phyloP scores from a whole-genome alignment of 2,797 vertebrate genomes.

The Knipowitschia caucasica region DNA sequence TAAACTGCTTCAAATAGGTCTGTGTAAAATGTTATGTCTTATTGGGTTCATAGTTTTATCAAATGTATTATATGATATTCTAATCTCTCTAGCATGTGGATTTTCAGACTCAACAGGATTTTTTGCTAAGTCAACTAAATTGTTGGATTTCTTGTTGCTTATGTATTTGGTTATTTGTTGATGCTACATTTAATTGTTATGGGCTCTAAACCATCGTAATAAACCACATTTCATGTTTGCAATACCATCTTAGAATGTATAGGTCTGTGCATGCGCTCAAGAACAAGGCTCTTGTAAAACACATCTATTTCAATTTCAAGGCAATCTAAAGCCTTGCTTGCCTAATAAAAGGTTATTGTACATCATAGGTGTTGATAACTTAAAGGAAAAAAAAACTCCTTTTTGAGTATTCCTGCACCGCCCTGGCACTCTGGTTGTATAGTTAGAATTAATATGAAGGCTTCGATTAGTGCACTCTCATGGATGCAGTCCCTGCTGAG shows the following conservation, averaged over 20 bases:
- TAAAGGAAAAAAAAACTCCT: background rate
- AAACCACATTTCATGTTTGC: conserved; percentile 65
- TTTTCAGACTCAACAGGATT: no score
- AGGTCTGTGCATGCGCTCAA: conserved; percentile 54
- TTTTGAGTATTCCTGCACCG: background rate
- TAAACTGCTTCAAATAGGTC: conserved; percentile 7
- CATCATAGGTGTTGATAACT: background rate
- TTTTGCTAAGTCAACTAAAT: no score
- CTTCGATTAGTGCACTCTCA: conserved; percentile 15
- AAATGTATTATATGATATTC: no score
- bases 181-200: conserved; percentile 67
- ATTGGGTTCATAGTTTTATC: background rate
- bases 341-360: background rate
- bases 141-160: no score
- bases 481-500: conserved; percentile 39
- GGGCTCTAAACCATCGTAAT: conserved; percentile 59
- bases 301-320: conserved; percentile 50
- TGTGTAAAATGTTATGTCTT: conserved; percentile 17
- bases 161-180: no score
- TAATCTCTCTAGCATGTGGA: no score
- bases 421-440: conserved; percentile 4
- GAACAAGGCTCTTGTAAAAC: conserved; percentile 49
- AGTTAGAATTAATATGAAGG: conserved; percentile 32
- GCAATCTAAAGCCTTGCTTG: conserved; percentile 21
- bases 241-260: conserved; percentile 24